Conservation (phyloP, 2,797 vertebrate genomes). For the Acropternis orthonyx region DNA sequence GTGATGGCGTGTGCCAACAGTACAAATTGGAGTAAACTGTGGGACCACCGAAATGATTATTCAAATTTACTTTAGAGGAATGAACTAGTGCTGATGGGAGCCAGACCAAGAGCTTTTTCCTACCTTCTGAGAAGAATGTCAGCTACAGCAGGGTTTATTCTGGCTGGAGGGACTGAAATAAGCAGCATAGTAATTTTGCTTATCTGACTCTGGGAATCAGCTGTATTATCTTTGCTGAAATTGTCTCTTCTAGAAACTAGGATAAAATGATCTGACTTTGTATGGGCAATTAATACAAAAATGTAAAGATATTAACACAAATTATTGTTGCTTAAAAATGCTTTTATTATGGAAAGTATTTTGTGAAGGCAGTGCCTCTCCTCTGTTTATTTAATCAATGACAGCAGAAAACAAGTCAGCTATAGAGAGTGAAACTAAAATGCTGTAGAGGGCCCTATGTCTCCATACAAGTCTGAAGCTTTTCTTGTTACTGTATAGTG, state of each 20-base stretch:
- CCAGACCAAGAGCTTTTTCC: neutral
- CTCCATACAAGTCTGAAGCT: neutral
- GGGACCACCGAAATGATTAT: neutral
- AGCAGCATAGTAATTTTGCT: neutral
- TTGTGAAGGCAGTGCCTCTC: neutral
- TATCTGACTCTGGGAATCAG: neutral
- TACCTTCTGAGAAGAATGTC: neutral
- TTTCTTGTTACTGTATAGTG: neutral
- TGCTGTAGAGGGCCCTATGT: neutral
- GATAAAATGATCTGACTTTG: neutral
- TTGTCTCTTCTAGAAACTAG: neutral
- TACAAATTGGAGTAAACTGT: neutral
- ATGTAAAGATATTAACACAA: neutral
- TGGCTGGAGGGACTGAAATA: neutral
- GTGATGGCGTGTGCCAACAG: rapidly evolving
- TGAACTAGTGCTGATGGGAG: neutral
- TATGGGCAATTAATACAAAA: neutral
- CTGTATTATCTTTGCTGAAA: neutral
- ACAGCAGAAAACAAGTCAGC: neutral
- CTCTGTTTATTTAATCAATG: neutral
- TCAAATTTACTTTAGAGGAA: neutral
- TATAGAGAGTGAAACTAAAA: neutral
- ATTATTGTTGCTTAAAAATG: neutral
- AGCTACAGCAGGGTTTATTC: neutral
- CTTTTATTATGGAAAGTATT: neutral